Base-by-base conservation (phyloP, 2,888 invertebrate genomes). In the Leucophenga montana region DNA sequence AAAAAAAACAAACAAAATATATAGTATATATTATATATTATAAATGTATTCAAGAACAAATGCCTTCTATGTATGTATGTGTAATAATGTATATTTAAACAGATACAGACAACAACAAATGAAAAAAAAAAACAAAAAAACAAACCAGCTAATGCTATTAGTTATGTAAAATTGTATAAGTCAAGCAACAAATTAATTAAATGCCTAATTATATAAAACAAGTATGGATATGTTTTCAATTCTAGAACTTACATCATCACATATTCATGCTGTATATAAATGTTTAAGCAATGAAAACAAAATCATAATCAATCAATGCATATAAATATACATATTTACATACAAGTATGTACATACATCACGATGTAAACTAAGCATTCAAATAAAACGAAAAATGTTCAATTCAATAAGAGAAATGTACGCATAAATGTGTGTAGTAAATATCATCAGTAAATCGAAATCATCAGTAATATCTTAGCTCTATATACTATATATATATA, bases 61-160 rank as follows among this genome's bases (percentile, higher is more conserved):
- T 73, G 74, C 74, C 74, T 74, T 75, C 72, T 72, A 67, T 75
- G 76, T 75, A 75, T 75, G 73, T 75, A 71, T n/a, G n/a, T n/a
- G n/a, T n/a, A n/a, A n/a, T 75, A 50, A 27, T 66, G 50, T 33
- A 54, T 65, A 57, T 57, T 27, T 27, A 57, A 22, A 22, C 31
- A 57, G 31, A 57, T 27, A 65, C 14, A 61, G 14, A 59, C 14
- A n/a, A 13, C 14, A 59, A 31, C 14, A 44, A 61, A 61, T 44
- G 22, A 31, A 57, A 33, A 16, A 31, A 57, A 22, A 14, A 50
- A 20, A 48, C 4, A 16, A 65, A 50, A 16, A 27, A 3, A 27
- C 14, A 65, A 50, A 53, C 6, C 16, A 44, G 44, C 27, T 16
- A 50, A 22, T 31, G 39, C 44, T 61, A 44, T 5, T 61, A 20